A percentile compares a stretch with the other conserved stretches of the same genome.
These are phyloP conservation scores for Daboia siamensis DNA, from an alignment of 2,113 vertebrate genomes.

Conservation along the genomic window DNA sequence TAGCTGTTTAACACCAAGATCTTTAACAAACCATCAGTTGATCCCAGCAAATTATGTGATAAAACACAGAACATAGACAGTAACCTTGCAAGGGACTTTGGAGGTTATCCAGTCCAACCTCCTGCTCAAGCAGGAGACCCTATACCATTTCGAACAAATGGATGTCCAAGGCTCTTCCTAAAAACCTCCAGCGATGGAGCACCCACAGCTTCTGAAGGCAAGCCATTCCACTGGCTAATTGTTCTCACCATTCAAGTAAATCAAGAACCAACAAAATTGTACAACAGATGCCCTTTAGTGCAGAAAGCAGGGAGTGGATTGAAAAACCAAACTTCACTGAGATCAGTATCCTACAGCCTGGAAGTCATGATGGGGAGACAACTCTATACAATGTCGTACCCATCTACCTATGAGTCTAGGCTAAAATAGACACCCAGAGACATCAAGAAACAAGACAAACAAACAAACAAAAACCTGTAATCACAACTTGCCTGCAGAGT, in stretches of 20 bases:
- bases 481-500: background rate
- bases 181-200: no score
- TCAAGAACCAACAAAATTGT: background rate
- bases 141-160: no score
- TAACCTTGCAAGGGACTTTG: no score
- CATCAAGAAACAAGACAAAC: no score
- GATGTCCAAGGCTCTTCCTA: no score
- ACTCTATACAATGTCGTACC: background rate
- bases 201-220: no score
- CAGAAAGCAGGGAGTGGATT: background rate
- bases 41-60: background rate
- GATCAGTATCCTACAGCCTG: no score
- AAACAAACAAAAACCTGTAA: background rate
- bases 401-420: background rate
- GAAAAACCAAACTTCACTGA: background rate
- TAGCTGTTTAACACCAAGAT: background rate
- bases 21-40: background rate
- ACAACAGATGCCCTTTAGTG: background rate
- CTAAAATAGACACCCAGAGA: background rate
- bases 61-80: background rate
- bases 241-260: no score
- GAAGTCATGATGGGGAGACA: background rate
- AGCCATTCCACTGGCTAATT: no score
- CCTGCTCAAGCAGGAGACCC: no score
- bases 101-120: no score